These are phyloP conservation scores for Trypoxylon attenuatum DNA, from an alignment of 2,888 invertebrate species.

Conservation along the genomic window DNA sequence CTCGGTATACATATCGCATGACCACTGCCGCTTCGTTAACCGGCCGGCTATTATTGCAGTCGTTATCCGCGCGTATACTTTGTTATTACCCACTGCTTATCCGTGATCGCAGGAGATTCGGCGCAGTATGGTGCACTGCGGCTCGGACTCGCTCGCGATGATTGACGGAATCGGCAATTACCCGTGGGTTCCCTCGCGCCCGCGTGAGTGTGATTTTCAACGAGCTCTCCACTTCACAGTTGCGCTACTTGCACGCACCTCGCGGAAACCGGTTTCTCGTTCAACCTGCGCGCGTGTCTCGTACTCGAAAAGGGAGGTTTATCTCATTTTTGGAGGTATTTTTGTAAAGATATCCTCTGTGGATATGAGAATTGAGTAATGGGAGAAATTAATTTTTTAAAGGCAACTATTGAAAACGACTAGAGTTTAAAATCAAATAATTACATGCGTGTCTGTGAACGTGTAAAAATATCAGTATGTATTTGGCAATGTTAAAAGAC, in stretches of 20 bases:
- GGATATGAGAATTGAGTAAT: too few relatives aligned
- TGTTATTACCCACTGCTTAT: constrained; percentile 49
- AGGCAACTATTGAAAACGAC: too few relatives aligned
- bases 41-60: constrained; percentile 44
- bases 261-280: constrained; percentile 63
- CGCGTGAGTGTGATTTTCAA: too few relatives aligned
- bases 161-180: constrained; percentile 58
- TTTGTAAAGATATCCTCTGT: too few relatives aligned
- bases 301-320: too few relatives aligned
- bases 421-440: too few relatives aligned
- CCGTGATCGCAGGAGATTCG: constrained; percentile 33
- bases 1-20: constrained; percentile 30
- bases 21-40: constrained; percentile 47
- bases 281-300: constrained; percentile 58
- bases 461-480: too few relatives aligned
- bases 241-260: constrained; percentile 43
- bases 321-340: too few relatives aligned
- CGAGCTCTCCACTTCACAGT: too few relatives aligned
- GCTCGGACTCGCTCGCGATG: constrained; percentile 34
- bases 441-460: too few relatives aligned
- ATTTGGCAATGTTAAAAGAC: too few relatives aligned
- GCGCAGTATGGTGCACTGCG: constrained; percentile 12
- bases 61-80: constrained; percentile 47
- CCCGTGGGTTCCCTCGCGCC: constrained; percentile 44
- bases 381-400: too few relatives aligned